Base-by-base conservation (phyloP, 2,797 vertebrate genomes). In the Coccyzus lansbergi region DNA sequence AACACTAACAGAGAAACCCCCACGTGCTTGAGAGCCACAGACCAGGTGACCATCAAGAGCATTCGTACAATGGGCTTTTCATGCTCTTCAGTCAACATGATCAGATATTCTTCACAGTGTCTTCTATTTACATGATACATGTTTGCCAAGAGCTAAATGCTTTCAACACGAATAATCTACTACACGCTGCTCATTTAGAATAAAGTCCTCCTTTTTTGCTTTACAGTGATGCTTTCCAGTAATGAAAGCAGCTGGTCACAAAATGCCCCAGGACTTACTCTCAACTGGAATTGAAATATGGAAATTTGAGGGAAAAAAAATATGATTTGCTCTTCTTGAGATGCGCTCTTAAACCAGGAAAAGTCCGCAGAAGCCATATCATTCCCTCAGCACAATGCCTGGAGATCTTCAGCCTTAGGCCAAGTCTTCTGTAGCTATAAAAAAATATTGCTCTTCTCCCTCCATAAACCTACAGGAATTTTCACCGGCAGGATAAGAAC, bases 71-170 rank as follows among this genome's bases (percentile, higher is more conserved):
- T 2, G 52, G 34, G 59, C 52, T 90, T 56, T 44, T 68, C 62
- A 31, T 4, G 51, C 53, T 67, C 69, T 63, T 59, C 80, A 79
- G 59, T 31, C 11, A 22, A 83, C 86, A 40, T 33, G 12, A 89
- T 58, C 81, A 59, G 86, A 70, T 44, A 83, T 60, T 65, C 86
- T 63, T 75, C 82, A 62, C 53, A 44, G 40, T 34, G 83, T 78
- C 3, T 63, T 86, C 69, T 70, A 15, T 78, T 78, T 72, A 42
- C 74, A 82, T 6, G 52, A 87, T n/a, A 53, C 72, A 76, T 44
- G 26, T 60, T 81, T 83, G 84, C 87, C 92, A 93, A 67, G 62
- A 94, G 92, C 59, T 70, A 81, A 93, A 89, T 36, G 86, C 68
- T 93, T 58, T 69, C 84, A 51, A 29, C 6, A 68, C 83, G 55